Percentiles rank a stretch among this genome's conserved stretches.
Conservation (phyloP, 2,888 invertebrate genomes). For the Orgyia antiqua region DNA sequence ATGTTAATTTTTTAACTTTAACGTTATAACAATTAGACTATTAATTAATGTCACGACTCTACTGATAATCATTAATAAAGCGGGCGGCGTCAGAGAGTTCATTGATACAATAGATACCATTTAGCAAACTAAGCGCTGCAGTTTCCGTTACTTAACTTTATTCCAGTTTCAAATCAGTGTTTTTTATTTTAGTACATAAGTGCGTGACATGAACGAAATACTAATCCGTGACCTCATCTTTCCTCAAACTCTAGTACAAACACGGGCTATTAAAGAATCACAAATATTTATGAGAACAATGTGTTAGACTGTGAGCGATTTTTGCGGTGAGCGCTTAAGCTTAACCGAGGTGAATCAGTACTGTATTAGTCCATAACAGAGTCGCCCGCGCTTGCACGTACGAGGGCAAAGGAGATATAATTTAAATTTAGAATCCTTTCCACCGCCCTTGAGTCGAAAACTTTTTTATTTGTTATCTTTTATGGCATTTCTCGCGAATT, state of each 20-base stretch:
- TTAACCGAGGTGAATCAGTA: conserved; percentile 63
- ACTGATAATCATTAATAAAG: conserved; percentile 43
- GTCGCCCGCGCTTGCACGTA: conserved; percentile 63
- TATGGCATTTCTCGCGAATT: conserved; percentile 42
- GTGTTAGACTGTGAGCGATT: conserved; percentile 55
- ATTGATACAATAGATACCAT: conserved; percentile 34
- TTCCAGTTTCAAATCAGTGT: conserved; percentile 3
- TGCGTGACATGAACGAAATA: conserved; percentile 21
- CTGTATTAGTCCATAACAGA: conserved; percentile 68
- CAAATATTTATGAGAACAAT: conserved; percentile 67
- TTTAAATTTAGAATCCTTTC: conserved; percentile 71
- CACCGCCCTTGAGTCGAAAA: conserved; percentile 48
- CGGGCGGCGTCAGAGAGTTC: conserved; percentile 51
- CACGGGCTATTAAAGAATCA: conserved; percentile 34
- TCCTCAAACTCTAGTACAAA: conserved; percentile 19
- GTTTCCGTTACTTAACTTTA: conserved; percentile 5
- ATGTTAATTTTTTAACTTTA: too few species aligned
- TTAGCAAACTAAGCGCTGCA: conserved; percentile 42
- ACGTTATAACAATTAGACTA: too few species aligned
- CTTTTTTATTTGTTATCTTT: conserved; percentile 36
- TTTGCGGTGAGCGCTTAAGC: conserved; percentile 57
- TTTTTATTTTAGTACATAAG: too few species aligned
- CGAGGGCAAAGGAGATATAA: conserved; percentile 48
- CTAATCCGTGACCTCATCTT: conserved; percentile 23
- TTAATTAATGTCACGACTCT: too few species aligned